phyloP scores from a whole-genome alignment of 1,140 invertebrate genomes.

The Cydia strobilella region DNA sequence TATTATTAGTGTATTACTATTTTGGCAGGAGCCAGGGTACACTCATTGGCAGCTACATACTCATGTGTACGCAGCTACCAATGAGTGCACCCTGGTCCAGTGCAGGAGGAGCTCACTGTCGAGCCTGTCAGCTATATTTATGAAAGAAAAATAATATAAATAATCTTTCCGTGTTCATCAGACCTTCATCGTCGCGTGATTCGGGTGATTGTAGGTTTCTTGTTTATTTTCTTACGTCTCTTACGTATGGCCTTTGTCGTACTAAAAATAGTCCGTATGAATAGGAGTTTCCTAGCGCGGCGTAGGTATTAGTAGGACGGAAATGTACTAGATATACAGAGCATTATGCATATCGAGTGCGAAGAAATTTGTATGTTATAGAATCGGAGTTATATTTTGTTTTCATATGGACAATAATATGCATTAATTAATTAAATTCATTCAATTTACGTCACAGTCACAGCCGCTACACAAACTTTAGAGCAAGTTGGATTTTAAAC shows the following conservation, averaged over 20 bases:
- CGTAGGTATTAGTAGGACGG: conserved; percentile 4
- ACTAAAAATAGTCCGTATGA: conserved; percentile 4
- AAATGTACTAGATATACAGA: conserved; percentile 6
- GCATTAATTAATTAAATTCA: not conserved
- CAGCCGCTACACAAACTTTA: no score
- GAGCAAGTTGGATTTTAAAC: no score
- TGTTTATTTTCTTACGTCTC: not conserved
- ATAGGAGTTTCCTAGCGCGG: conserved; percentile 1
- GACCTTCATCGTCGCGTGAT: not conserved
- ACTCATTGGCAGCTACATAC: no score
- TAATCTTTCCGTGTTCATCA: not conserved
- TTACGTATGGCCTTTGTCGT: not conserved
- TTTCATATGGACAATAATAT: not conserved
- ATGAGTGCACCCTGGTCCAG: no score
- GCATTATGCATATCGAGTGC: not conserved
- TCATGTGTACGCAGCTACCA: no score
- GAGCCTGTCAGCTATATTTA: no score
- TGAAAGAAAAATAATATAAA: no score
- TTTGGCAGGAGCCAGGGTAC: no score
- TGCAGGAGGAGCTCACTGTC: no score
- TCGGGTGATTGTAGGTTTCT: not conserved
- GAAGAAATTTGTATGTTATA: not conserved
- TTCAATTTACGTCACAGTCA: not conserved
- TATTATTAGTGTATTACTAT: no score
- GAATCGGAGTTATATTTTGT: not conserved